These are phyloP conservation scores for Tupaia chinensis DNA, from an alignment of 2,113 vertebrate species.

Conservation along the genomic window DNA sequence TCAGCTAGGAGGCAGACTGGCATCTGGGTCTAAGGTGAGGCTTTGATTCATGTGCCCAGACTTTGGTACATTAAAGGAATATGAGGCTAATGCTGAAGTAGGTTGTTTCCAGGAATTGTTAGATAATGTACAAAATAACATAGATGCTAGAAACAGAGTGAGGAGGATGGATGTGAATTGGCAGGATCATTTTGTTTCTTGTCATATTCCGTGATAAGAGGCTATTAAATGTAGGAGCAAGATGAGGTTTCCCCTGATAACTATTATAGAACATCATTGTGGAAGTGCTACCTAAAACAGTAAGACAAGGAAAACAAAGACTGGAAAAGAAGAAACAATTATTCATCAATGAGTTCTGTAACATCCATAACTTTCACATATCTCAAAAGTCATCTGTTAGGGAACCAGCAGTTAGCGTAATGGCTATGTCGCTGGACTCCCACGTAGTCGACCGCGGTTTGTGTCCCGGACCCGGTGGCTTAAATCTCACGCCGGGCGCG, in stretches of 20 bases:
- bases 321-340: neutral
- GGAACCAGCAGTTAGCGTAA: no score
- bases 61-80: neutral
- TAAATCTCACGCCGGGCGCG: no score
- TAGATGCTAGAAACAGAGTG: neutral
- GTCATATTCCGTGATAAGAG: neutral
- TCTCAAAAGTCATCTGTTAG: no score
- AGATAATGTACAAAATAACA: neutral
- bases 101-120: neutral
- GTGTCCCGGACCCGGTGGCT: no score
- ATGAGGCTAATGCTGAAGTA: neutral
- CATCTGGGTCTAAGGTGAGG: constrained; percentile 95
- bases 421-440: no score
- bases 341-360: neutral
- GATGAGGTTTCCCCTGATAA: neutral
- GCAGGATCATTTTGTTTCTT: neutral
- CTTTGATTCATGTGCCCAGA: neutral
- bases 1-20: constrained; percentile 93
- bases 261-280: neutral
- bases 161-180: neutral
- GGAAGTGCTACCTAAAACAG: neutral
- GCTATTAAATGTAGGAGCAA: neutral
- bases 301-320: neutral
- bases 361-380: neutral
- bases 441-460: no score